Conservation (phyloP, 2,888 invertebrate species). For the Saturnia japonica region DNA sequence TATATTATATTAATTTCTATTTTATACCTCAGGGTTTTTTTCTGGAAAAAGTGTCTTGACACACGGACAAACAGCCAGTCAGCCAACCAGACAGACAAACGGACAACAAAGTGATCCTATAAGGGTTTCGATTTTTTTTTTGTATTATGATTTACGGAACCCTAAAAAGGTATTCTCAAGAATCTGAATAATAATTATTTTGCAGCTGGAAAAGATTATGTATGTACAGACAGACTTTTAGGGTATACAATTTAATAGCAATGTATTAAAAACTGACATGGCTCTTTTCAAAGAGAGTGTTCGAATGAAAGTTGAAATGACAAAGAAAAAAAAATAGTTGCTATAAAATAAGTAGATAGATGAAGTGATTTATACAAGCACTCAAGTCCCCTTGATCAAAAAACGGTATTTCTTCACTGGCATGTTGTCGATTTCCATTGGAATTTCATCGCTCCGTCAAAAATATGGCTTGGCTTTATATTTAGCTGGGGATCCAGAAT, state of each 20-base stretch:
- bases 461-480: conserved; percentile 55
- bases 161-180: conserved; percentile 18
- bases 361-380: neutral
- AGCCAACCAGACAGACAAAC: too few relatives aligned
- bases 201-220: neutral
- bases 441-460: conserved; percentile 51
- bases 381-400: conserved; percentile 36
- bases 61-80: too few relatives aligned
- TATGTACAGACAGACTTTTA: neutral
- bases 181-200: neutral
- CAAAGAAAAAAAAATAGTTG: neutral
- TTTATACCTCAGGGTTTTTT: too few relatives aligned
- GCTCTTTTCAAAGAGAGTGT: neutral
- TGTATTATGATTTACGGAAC: too few relatives aligned
- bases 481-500: conserved; percentile 50
- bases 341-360: neutral
- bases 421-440: conserved; percentile 55
- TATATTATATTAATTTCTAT: too few relatives aligned
- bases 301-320: neutral
- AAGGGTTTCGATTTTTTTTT: too few relatives aligned
- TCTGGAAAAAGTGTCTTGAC: too few relatives aligned
- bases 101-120: too few relatives aligned
- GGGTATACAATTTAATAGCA: neutral
- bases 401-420: conserved; percentile 50
- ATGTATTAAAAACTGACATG: neutral